phyloP scores from a whole-genome alignment of 2,888 invertebrate species.

The Germaria angustata region DNA sequence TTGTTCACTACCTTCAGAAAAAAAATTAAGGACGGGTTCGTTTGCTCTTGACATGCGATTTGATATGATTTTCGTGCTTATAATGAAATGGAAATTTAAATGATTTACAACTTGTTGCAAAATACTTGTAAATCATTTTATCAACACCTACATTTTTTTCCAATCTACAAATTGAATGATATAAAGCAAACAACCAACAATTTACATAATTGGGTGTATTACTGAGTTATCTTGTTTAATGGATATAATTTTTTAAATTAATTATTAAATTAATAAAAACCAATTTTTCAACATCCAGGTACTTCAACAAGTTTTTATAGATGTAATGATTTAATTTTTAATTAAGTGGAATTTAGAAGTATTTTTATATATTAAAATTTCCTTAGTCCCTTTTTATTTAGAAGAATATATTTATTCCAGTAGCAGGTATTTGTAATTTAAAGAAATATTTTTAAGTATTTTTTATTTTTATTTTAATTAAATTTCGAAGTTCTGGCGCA shows the following conservation, averaged over 20 bases:
- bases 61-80: slow-evolving; percentile 48
- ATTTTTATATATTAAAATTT: too few species aligned
- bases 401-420: too few species aligned
- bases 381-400: too few species aligned
- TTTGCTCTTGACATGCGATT: slow-evolving; percentile 37
- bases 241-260: not conserved
- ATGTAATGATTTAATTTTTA: too few species aligned
- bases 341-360: too few species aligned
- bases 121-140: slow-evolving; percentile 64
- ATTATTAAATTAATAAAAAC: too few species aligned
- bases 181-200: not conserved
- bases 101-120: slow-evolving; percentile 61
- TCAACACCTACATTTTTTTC: slow-evolving; percentile 59
- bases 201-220: slow-evolving; percentile 61
- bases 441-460: too few species aligned
- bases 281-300: too few species aligned
- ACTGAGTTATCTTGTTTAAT: slow-evolving; percentile 47
- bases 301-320: too few species aligned
- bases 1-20: not conserved
- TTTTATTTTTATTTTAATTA: too few species aligned
- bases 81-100: slow-evolving; percentile 37
- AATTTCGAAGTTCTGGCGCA: too few species aligned
- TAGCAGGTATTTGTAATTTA: too few species aligned
- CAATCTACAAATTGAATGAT: slow-evolving; percentile 5
- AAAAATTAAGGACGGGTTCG: slow-evolving; percentile 32